These are phyloP conservation scores for Copidosoma floridanum DNA, from an alignment of 1,140 invertebrate species.

Conservation along the genomic window DNA sequence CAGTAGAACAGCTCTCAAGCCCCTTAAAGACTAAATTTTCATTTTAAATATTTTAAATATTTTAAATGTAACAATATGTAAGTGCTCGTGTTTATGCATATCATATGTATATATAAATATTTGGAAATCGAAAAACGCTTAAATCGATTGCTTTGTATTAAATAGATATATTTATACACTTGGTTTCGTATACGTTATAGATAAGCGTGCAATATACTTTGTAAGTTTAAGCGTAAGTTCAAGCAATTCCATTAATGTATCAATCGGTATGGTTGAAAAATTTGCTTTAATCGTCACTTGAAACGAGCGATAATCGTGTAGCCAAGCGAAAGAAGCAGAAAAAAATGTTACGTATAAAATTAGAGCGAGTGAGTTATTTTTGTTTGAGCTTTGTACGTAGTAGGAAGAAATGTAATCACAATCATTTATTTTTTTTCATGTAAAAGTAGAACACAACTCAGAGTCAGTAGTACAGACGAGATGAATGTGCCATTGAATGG, in stretches of 20 bases:
- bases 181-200: no score
- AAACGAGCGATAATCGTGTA: no score
- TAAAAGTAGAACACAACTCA: slow-evolving; percentile 2
- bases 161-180: neutral
- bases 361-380: neutral
- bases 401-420: slow-evolving; percentile 1
- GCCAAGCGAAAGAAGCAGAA: no score
- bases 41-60: no score
- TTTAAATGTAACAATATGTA: no score
- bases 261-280: no score
- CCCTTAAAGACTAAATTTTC: no score
- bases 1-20: no score
- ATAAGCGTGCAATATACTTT: neutral
- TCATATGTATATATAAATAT: neutral
- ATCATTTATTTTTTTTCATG: neutral
- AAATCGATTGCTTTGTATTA: neutral
- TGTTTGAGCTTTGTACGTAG: neutral
- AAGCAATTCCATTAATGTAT: neutral
- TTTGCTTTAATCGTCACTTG: no score
- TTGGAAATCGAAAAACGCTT: neutral
- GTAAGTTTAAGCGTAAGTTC: neutral
- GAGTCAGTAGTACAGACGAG: no score
- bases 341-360: no score
- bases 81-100: neutral
- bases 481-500: no score